Evolutionary conservation across 2,888 invertebrate species (phyloP), one percentile per base, ranked within the genome.

Genomic region (Epinotia ramella): DNA sequence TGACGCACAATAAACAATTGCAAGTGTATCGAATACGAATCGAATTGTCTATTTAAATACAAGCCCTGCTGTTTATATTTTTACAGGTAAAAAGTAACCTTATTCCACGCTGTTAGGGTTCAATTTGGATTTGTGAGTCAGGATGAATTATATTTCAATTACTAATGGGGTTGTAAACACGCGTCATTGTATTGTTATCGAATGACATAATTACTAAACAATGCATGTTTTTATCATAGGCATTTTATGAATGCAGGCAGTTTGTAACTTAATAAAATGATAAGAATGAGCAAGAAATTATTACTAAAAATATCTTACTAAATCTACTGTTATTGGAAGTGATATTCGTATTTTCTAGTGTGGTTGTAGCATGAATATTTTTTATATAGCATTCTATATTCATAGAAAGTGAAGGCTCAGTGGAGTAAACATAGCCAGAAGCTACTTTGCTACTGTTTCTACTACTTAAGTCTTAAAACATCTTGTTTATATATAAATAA

Each of bases 131-230:
- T 57, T 16, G 49, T n/a, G 12, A 18, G 57, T 12, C 3, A 11
- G n/a, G n/a, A 40, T 40, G 56, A 11, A 59, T 44, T 59, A n/a
- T 59, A 59, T 5, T 16, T 16, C 16, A 18, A 16, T 44, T n/a
- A 18, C 11, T 59, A 66, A 49, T 65, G 16, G 6, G 46, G n/a
- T 65, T 49, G 7, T 16, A 12, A 66, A 66, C 53, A 53, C 2
- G 49, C 16, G 9, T n/a, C n/a, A 62, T 40, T 62, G 33, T 33
- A 40, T 62, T 62, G 33, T 28, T 62, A 62, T 62, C 33, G n/a
- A n/a, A 40, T 13, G 33, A 40, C 6, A 33, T 33, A 63, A 63
- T 49, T 49, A 49, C 49, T 49, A 49, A 49, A 53, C n/a, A 49
- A 4, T 49, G 49, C 49, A 49, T 49, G 5, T 16, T 49, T 46